phyloP scores from a whole-genome alignment of 2,113 vertebrate genomes.

The Boulengeromyrus knoepffleri region DNA sequence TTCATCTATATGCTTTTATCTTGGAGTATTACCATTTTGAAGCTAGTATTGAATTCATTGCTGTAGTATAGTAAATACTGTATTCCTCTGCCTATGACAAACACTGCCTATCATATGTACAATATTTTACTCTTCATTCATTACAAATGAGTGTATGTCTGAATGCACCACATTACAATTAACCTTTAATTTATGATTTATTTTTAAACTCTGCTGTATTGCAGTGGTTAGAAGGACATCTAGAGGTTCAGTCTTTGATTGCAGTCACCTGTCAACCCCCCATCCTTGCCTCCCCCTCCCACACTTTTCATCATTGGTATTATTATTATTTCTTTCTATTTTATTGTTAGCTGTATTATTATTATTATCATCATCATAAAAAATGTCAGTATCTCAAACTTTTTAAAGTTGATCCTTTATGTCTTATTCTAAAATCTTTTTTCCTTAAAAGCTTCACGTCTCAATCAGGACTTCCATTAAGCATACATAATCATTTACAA shows the following conservation, averaged over 20 bases:
- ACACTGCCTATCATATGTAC: neutral
- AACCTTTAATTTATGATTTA: neutral
- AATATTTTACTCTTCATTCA: neutral
- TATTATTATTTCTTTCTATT: neutral
- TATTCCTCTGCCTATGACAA: neutral
- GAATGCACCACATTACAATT: neutral
- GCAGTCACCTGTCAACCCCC: neutral
- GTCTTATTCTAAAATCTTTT: neutral
- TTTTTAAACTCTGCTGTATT: constrained; percentile 3
- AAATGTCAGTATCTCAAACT: neutral
- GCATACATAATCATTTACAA: neutral
- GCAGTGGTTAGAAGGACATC: constrained; percentile 21
- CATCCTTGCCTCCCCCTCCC: neutral
- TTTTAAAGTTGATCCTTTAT: neutral
- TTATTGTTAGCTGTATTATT: neutral
- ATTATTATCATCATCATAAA: neutral
- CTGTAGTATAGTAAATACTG: neutral
- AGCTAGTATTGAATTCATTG: neutral
- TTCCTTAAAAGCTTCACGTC: neutral
- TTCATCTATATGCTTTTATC: neutral
- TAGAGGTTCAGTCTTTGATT: constrained; percentile 20
- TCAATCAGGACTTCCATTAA: neutral
- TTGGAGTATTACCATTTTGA: neutral
- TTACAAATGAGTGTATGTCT: neutral
- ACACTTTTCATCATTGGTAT: neutral